phyloP scores from a whole-genome alignment of 2,113 vertebrate genomes.

The Bettongia penicillata region DNA sequence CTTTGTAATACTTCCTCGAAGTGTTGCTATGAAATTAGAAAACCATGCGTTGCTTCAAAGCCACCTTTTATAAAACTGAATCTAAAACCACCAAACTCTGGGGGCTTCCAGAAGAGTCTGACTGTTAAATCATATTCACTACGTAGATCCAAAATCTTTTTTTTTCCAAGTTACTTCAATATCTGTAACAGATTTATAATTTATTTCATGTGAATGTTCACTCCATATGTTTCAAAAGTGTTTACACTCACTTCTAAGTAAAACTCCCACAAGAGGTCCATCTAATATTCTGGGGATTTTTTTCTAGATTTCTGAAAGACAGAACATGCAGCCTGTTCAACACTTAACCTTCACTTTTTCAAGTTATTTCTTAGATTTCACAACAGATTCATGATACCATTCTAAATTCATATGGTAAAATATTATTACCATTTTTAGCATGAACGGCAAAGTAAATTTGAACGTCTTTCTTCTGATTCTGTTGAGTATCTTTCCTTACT shows the following conservation, averaged over 20 bases:
- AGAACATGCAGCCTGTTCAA: background rate
- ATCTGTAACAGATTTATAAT: background rate
- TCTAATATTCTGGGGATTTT: background rate
- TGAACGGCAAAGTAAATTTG: background rate
- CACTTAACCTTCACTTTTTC: background rate
- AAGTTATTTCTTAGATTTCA: background rate
- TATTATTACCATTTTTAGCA: background rate
- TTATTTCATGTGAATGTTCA: background rate
- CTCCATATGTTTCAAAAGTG: background rate
- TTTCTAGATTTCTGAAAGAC: background rate
- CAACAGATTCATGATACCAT: background rate
- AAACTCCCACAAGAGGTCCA: background rate
- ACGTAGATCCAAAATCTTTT: background rate
- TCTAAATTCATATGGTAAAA: background rate
- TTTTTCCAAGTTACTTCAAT: background rate
- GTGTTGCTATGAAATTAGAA: background rate
- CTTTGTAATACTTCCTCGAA: background rate
- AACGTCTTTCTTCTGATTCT: background rate
- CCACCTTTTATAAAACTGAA: background rate
- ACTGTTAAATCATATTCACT: background rate
- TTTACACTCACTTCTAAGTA: background rate
- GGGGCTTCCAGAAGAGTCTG: background rate
- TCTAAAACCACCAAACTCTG: background rate
- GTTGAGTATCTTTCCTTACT: background rate
- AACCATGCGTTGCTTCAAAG: background rate